phyloP scores from a whole-genome alignment of 2,797 vertebrate species.

The Thamnophis elegans region DNA sequence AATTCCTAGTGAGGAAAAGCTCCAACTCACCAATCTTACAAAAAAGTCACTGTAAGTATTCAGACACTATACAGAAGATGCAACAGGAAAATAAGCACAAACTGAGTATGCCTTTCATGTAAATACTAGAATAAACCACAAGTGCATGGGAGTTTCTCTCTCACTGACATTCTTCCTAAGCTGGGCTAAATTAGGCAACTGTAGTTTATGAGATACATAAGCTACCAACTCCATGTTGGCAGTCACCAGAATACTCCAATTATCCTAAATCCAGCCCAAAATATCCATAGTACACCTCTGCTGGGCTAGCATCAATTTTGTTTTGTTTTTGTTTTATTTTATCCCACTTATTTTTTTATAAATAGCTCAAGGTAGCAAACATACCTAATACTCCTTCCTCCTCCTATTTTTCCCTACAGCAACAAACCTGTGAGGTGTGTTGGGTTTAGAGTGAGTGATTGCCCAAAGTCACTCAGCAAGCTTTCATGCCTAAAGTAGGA shows the following conservation, averaged over 20 bases:
- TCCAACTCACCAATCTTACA: background rate
- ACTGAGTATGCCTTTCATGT: background rate
- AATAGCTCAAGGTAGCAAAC: background rate
- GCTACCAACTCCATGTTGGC: background rate
- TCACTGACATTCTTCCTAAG: background rate
- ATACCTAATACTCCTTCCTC: background rate
- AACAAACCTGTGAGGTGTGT: background rate
- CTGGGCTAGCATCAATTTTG: background rate
- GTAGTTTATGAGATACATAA: background rate
- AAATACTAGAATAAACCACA: background rate
- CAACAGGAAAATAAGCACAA: background rate
- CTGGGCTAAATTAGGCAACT: background rate
- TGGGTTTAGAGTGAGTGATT: background rate
- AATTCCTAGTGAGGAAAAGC: background rate
- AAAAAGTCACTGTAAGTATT: background rate
- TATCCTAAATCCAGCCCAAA: background rate
- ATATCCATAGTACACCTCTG: background rate
- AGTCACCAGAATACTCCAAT: background rate
- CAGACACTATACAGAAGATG: background rate
- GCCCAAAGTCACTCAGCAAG: background rate
- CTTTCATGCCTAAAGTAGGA: background rate
- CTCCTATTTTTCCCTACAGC: background rate
- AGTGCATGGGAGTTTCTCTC: too few species aligned
- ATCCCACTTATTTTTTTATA: too few species aligned
- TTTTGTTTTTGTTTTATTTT: too few species aligned